These are phyloP conservation scores for Glaucomys volans DNA, from an alignment of 2,113 vertebrate species.

Conservation along the genomic window DNA sequence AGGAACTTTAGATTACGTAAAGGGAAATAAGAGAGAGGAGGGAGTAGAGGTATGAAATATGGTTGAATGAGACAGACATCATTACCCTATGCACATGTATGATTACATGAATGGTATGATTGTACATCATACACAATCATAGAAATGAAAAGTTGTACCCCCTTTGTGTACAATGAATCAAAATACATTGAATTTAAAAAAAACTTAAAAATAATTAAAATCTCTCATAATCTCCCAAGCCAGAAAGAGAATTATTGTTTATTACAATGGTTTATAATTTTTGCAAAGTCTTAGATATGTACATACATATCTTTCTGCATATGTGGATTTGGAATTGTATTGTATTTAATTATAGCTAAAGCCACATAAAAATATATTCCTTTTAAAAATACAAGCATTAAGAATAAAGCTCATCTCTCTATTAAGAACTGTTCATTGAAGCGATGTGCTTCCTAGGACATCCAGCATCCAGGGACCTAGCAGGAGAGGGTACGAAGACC, in stretches of 20 bases:
- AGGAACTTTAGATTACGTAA: too few species aligned
- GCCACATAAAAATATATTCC: not conserved
- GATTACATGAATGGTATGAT: too few species aligned
- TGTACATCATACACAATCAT: too few species aligned
- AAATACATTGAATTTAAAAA: too few species aligned
- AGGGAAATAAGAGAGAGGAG: too few species aligned
- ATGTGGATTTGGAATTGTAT: too few species aligned
- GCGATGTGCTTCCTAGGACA: rapidly evolving
- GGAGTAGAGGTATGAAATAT: too few species aligned
- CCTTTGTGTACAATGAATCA: too few species aligned
- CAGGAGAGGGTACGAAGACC: rapidly evolving
- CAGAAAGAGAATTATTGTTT: not conserved
- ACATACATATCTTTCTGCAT: not conserved
- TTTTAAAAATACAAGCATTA: not conserved
- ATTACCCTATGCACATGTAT: too few species aligned
- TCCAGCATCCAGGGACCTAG: not conserved
- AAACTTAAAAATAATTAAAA: not conserved
- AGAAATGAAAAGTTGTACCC: too few species aligned
- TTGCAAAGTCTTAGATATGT: not conserved
- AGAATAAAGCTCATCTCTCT: not conserved
- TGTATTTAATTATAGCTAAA: not conserved
- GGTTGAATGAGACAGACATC: too few species aligned
- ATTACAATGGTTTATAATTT: not conserved
- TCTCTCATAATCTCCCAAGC: not conserved
- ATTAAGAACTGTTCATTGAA: not conserved